These are phyloP conservation scores for Sipha maydis DNA, from an alignment of 2,888 invertebrate genomes.

Conservation along the genomic window DNA sequence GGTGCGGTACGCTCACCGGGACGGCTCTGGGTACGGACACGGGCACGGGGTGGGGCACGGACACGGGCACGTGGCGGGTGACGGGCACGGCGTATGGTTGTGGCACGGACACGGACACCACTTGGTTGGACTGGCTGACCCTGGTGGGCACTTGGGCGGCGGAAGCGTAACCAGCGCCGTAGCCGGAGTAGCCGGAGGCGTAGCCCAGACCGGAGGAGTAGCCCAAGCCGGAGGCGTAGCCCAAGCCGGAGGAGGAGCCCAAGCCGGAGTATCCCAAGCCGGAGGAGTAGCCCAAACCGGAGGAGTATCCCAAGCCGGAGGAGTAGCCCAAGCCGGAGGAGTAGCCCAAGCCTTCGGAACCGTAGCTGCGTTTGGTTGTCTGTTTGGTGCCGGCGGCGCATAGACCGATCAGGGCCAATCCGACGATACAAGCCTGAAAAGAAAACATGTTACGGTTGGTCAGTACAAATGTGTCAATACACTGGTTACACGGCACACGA, in stretches of 20 bases:
- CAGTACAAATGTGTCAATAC: neutral
- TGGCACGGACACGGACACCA: constrained; percentile 63
- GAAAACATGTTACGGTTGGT: neutral
- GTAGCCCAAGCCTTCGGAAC: neutral
- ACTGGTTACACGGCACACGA: too few species aligned
- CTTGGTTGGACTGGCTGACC: constrained; percentile 61
- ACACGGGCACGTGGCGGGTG: constrained; percentile 63
- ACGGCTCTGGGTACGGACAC: constrained; percentile 63
- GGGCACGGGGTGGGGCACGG: constrained; percentile 63
- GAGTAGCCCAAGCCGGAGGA: neutral
- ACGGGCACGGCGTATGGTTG: constrained; percentile 63
- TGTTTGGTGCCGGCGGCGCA: constrained; percentile 35
- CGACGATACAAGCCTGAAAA: constrained; percentile 32
- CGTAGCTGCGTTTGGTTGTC: constrained; percentile 36
- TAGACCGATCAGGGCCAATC: constrained; percentile 44
- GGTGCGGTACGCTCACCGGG: constrained; percentile 68
- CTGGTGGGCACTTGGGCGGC: constrained; percentile 23
- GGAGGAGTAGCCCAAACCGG: neutral
- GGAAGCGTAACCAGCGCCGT: constrained; percentile 27
- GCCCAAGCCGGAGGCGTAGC: neutral
- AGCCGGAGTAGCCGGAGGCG: neutral
- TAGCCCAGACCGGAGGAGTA: neutral
- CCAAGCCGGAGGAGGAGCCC: neutral
- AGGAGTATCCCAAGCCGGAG: neutral
- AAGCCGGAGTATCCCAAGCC: neutral